Percentiles rank a stretch among this genome's conserved stretches.
These are phyloP conservation scores for Drosophila lacertosa DNA, from an alignment of 1,140 invertebrate species.

Conservation along the genomic window DNA sequence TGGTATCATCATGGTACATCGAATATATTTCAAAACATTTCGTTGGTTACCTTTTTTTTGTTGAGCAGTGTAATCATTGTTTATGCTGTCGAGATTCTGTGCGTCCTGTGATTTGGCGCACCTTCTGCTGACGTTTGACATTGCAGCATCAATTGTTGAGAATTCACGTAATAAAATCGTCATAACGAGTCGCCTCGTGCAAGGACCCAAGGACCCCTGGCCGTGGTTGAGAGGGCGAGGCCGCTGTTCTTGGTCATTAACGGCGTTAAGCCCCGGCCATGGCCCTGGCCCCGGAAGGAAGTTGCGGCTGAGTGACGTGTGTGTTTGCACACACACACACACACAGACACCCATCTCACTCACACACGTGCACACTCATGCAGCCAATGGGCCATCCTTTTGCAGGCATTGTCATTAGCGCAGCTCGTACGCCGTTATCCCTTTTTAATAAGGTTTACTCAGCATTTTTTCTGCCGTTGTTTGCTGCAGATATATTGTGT, in stretches of 20 bases:
- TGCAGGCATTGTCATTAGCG: conserved; percentile 73
- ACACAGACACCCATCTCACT: conserved; percentile 26
- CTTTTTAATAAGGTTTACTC: conserved; percentile 83
- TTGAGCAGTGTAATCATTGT: conserved; percentile 37
- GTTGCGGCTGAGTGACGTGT: conserved; percentile 79
- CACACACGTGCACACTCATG: conserved; percentile 11
- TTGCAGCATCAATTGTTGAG: conserved; percentile 80
- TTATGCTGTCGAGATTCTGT: conserved; percentile 31
- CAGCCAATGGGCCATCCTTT: conserved; percentile 34
- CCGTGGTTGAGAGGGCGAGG: conserved; percentile 48
- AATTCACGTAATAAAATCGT: conserved; percentile 73
- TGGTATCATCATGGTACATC: no score
- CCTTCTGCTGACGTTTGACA: conserved; percentile 81
- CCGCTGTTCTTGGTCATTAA: conserved; percentile 75
- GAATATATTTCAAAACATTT: not conserved
- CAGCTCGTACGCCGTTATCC: conserved; percentile 73
- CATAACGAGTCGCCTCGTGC: conserved; percentile 43
- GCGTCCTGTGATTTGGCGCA: conserved; percentile 62
- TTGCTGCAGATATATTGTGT: conserved; percentile 58
- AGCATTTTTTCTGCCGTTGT: conserved; percentile 67
- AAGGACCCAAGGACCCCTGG: conserved; percentile 21
- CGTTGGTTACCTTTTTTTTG: not conserved
- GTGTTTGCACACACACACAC: conserved; percentile 62
- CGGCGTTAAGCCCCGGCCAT: conserved; percentile 66
- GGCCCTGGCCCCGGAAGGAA: conserved; percentile 66